Base-by-base conservation (phyloP, 2,888 invertebrate species). In the Oxytorus armatus region DNA sequence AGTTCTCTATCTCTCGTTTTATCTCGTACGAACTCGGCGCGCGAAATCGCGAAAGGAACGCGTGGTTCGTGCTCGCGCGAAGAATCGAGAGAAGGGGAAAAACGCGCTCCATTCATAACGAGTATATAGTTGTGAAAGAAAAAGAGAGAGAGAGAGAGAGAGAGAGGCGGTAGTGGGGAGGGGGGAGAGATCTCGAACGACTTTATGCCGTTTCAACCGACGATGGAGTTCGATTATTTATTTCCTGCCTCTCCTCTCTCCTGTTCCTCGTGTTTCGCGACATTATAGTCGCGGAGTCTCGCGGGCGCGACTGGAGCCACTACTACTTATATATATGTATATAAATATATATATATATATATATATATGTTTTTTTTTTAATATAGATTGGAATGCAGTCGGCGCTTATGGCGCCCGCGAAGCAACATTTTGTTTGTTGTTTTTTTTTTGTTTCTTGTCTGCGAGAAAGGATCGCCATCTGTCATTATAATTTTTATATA, bases 61-160 rank as follows among this genome's bases (percentile, higher is more conserved):
- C 16, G 55, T 33, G 33, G n/a, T 5, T 29, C 59, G n/a, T n/a
- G 55, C 39, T 11, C 39, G 21, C 18, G 55, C 33, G 29, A 7
- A 14, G 21, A 21, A 39, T 18, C 8, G 55, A 29, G 53, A 33
- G 53, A 25, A 18, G 29, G 14, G 65, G 21, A 44, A 39, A 14
- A 53, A 16, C 44, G 61, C 73, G 82, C 81, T 85, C 83, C 86
- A 86, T 86, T 86, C 86, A 86, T 85, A 86, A 85, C 81, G 80
- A 84, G 83, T 80, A 74, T 29, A 21, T 11, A 29, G 36, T 61
- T 39, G 29, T 11, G 10, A 18, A 29, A 14, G 49, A 39, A 51
- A 59, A 36, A 66, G 59, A 14, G 59, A 42, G 51, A 68, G n/a
- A 42, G 55, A 44, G 11, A 49, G 14, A 70, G 44, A 14, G 47